Base-by-base conservation (phyloP, 2,113 vertebrate genomes). In the Semnopithecus entellus region DNA sequence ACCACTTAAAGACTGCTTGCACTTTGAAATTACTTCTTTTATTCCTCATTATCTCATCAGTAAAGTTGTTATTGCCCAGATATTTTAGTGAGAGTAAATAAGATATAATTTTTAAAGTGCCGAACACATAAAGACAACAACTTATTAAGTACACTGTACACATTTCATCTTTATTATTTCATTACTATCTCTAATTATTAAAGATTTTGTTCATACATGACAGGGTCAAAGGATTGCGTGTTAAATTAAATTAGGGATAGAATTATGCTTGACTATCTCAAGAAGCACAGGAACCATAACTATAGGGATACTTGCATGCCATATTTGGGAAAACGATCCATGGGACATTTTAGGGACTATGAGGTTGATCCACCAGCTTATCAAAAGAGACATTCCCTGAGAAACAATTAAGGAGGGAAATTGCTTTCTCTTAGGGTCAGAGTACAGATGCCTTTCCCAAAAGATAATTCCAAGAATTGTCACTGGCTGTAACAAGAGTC, bases 1-100 rank as follows among this genome's bases (percentile, higher is more conserved):
- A 88, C 38, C 59, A 83, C 79, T 80, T 84, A 88, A 91, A 10
- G 32, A 72, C 84, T 38, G 10, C 38, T 68, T 76, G 59, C 35
- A 75, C 83, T 91, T 95, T 96, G 59, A 95, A 91, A 88, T 87
- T 87, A 52, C 48, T 87, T 87, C 16, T 3, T 92, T 87, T 94
- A 84, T 75, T 17, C n/a, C 22, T 88, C 52, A 12, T 75, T 93
- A 59, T 82, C 80, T 64, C 55, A 52, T 95, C 50, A 78, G 50
- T 45, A 48, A 90, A 72, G 22, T 38, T 81, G 76, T 91, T 43
- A 70, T 78, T 85, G 20, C 13, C 35, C 66, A 40, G 23, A 27
- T 85, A 43, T 89, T 66, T 79, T 66, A 80, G 7, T 84, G 35
- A 81, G 32, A 50, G 30, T 70, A 80, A 96, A 80, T 8, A 83